Percentiles rank a stretch among this genome's conserved stretches.
Evolutionary conservation across 2,888 invertebrate species (phyloP).

Genomic region (Urechis unicinctus): DNA sequence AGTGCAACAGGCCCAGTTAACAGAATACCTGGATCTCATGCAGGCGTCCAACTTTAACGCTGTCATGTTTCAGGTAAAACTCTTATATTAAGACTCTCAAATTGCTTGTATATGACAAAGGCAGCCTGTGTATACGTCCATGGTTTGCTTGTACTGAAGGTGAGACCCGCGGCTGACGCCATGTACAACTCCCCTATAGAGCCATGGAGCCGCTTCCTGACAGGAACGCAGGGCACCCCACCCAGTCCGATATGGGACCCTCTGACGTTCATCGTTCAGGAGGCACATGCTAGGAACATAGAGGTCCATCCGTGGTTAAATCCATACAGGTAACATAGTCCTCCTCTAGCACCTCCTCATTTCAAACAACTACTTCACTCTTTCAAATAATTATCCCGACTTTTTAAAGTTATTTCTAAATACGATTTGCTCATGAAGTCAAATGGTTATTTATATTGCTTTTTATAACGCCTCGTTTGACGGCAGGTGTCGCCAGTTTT

Average conservation of each 20-base stretch:
- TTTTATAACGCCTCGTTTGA: too few species aligned
- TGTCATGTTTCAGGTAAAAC: slow-evolving; percentile 19
- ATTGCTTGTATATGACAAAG: too few species aligned
- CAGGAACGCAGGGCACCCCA: slow-evolving; percentile 34
- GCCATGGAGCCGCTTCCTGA: slow-evolving; percentile 41
- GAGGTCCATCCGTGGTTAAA: slow-evolving; percentile 44
- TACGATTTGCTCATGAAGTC: too few species aligned
- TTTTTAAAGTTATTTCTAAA: too few species aligned
- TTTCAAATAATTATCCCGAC: too few species aligned
- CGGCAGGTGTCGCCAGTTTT: too few species aligned
- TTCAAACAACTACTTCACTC: too few species aligned
- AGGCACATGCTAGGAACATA: slow-evolving; percentile 33
- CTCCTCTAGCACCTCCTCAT: too few species aligned
- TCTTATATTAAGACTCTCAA: too few species aligned
- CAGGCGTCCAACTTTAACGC: slow-evolving; percentile 30
- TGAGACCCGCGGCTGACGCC: slow-evolving; percentile 37
- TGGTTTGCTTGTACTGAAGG: slow-evolving; percentile 1
- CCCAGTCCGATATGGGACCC: slow-evolving; percentile 39
- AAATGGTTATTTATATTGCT: too few species aligned
- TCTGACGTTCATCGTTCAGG: slow-evolving; percentile 26
- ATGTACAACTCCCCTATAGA: slow-evolving; percentile 36
- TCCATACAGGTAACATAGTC: slow-evolving; percentile 24
- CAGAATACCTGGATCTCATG: slow-evolving; percentile 22
- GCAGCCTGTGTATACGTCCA: neutral
- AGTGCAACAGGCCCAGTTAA: slow-evolving; percentile 22